A percentile compares a stretch with the other conserved stretches of the same genome.
Evolutionary conservation across 2,888 invertebrate species (phyloP).

Genomic region (Mantis religiosa): DNA sequence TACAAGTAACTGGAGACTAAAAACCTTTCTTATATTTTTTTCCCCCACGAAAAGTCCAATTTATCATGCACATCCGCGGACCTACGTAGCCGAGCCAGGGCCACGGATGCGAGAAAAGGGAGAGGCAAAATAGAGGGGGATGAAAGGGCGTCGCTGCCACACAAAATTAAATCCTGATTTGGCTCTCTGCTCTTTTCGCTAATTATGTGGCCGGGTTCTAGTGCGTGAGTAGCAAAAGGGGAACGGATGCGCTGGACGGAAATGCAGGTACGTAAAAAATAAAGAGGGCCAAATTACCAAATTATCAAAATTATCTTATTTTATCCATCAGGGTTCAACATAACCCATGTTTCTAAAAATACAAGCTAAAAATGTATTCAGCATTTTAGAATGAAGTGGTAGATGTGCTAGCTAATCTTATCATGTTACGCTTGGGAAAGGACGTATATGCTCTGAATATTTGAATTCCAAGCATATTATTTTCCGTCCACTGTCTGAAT

Average conservation of each 20-base stretch:
- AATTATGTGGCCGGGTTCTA: slow-evolving; percentile 16
- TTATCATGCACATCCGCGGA: not conserved
- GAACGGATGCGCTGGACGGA: not conserved
- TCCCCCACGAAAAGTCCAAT: not conserved
- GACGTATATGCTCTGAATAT: not conserved
- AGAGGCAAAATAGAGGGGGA: not conserved
- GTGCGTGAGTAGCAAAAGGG: slow-evolving; percentile 1
- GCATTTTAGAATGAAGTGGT: not conserved
- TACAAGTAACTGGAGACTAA: not conserved
- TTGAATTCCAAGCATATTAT: not conserved
- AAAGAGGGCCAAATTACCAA: not conserved
- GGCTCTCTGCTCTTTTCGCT: slow-evolving; percentile 14
- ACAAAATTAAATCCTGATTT: slow-evolving; percentile 23
- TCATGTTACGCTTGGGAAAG: not conserved
- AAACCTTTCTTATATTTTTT: not conserved
- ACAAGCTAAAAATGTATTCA: not conserved
- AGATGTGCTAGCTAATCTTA: not conserved
- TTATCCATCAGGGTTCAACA: not conserved
- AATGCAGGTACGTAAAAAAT: not conserved
- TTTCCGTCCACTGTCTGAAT: not conserved
- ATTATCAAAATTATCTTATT: not conserved
- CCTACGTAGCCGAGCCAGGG: not conserved
- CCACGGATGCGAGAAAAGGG: not conserved
- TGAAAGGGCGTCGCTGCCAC: not conserved
- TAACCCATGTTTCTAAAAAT: not conserved